Conservation (phyloP, 2,113 vertebrate genomes). For the Scartelaos histophorus region DNA sequence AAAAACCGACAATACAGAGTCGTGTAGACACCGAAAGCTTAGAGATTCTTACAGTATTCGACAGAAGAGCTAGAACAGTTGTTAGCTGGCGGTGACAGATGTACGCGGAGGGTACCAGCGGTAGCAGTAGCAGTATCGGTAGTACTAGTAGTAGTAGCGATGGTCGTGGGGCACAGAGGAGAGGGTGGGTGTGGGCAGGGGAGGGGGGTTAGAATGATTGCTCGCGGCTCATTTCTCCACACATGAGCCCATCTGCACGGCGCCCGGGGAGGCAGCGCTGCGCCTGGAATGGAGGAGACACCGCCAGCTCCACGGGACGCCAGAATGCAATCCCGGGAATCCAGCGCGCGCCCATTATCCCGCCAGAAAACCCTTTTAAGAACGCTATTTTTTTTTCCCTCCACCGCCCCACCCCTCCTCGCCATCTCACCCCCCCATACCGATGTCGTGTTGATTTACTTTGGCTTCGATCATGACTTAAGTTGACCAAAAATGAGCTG, state of each 20-base stretch:
- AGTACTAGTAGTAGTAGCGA: not conserved
- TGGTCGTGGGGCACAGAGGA: not conserved
- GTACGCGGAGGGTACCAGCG: no score
- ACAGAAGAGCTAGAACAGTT: no score
- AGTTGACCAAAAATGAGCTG: conserved; percentile 71
- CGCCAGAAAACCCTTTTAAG: conserved; percentile 71
- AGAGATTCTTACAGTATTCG: no score
- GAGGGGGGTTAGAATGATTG: conserved; percentile 62
- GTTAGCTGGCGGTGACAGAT: no score
- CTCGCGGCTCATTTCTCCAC: conserved; percentile 81
- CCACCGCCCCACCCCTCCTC: conserved; percentile 3
- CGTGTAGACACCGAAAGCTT: no score
- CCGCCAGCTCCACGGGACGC: conserved; percentile 74
- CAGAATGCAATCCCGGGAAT: conserved; percentile 79
- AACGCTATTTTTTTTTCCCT: conserved; percentile 56
- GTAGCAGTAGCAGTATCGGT: no score
- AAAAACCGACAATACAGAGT: no score
- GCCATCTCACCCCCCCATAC: conserved; percentile 10
- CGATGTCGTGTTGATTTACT: conserved; percentile 74
- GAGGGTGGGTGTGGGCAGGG: conserved; percentile 15
- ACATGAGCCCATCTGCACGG: conserved; percentile 80
- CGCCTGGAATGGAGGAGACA: conserved; percentile 77
- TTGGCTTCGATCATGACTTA: conserved; percentile 70
- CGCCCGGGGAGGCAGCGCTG: conserved; percentile 79
- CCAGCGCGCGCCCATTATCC: conserved; percentile 73